Evolutionary conservation across 2,888 invertebrate species (phyloP).

Genomic region (Heliconius sara): DNA sequence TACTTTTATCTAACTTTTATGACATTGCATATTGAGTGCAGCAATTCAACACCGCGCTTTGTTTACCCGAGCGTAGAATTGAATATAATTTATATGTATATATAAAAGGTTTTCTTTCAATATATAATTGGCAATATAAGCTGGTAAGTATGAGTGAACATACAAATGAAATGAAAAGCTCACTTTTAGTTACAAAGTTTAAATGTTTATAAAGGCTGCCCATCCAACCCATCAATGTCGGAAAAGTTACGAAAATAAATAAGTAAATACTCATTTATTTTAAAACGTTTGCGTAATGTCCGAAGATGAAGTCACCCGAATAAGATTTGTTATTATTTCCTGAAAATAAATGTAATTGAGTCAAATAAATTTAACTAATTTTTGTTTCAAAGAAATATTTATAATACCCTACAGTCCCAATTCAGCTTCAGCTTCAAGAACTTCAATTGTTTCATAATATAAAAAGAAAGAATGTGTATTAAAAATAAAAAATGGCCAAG

Average conservation of each 20-base stretch:
- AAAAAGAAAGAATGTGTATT: not conserved
- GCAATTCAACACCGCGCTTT: too few species aligned
- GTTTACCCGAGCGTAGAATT: too few species aligned
- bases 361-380: not conserved
- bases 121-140: too few species aligned
- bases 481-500: not conserved
- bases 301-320: not conserved
- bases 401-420: constrained; percentile 1
- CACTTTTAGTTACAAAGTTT: too few species aligned
- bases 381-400: constrained; percentile 11
- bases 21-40: too few species aligned
- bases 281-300: not conserved
- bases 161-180: too few species aligned
- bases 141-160: too few species aligned
- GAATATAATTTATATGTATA: too few species aligned
- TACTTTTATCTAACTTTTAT: too few species aligned
- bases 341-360: not conserved
- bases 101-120: too few species aligned
- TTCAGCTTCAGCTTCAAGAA: not conserved
- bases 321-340: not conserved
- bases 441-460: constrained; percentile 3
- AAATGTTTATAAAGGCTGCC: too few species aligned
- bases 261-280: not conserved
- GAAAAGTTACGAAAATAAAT: not conserved
- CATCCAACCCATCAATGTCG: too few species aligned